These are phyloP conservation scores for Cottoperca gobio DNA, from an alignment of 2,797 vertebrate genomes.

Conservation along the genomic window DNA sequence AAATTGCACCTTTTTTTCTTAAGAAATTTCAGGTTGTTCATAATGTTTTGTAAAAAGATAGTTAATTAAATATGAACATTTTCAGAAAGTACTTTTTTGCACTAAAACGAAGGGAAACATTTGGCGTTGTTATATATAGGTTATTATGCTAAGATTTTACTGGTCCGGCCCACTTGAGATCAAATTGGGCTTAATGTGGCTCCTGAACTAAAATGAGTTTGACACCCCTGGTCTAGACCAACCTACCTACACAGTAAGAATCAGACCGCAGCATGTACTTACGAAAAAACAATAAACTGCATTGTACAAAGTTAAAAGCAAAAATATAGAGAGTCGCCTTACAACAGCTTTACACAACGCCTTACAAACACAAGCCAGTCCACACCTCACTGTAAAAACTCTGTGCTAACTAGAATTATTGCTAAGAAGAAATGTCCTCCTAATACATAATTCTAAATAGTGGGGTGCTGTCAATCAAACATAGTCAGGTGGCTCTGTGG, in stretches of 20 bases:
- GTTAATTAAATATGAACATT: too few species aligned
- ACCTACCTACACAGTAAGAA: not conserved
- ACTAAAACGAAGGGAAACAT: too few species aligned
- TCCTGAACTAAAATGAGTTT: too few species aligned
- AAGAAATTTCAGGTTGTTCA: too few species aligned
- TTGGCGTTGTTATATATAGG: too few species aligned
- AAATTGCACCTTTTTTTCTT: too few species aligned
- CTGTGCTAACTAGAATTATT: not conserved
- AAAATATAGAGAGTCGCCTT: slow-evolving; percentile 7
- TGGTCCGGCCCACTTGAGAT: too few species aligned
- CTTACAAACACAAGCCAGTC: not conserved
- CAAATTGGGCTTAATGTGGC: too few species aligned
- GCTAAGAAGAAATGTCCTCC: slow-evolving; percentile 2
- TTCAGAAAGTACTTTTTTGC: too few species aligned
- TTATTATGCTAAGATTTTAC: too few species aligned
- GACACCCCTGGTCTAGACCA: too few species aligned
- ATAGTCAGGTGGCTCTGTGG: slow-evolving; percentile 33
- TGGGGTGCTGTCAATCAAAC: slow-evolving; percentile 51
- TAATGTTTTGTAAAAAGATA: too few species aligned
- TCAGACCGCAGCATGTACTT: not conserved
- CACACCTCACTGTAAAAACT: not conserved
- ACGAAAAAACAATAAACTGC: not conserved
- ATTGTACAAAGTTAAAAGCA: slow-evolving; percentile 2
- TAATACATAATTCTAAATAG: slow-evolving; percentile 27
- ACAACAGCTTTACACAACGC: not conserved